Base-by-base conservation (phyloP, 1,140 invertebrate species). In the Drosophila malerkotliana region DNA sequence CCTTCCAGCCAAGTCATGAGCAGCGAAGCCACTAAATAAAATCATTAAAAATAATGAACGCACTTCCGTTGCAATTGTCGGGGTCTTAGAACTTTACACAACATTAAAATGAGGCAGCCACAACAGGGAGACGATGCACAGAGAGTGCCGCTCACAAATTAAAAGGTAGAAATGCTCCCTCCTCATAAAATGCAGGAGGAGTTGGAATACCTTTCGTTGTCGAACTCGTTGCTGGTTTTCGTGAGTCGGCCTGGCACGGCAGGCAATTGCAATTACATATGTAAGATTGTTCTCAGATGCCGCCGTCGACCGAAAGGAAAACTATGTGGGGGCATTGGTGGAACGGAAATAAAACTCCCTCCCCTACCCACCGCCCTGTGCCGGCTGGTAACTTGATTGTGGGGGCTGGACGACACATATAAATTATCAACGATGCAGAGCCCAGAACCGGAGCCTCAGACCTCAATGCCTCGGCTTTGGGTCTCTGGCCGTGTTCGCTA, bases 11-110 rank as follows among this genome's bases (percentile, higher is more conserved):
- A 18, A 32, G 30, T 9, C 30, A 32, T 32, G 30, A 10, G 21
- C 45, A 45, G 39, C 37, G 55, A 21, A 62, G 44, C 57, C 74
- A 60, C 60, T 83, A 89, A 89, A 88, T 83, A 89, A 89, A 88
- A 88, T 88, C 83, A 88, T 88, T 88, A 88, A 88, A 88, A 89
- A 83, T 88, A 88, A 88, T 88, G 72, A 89, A 88, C 79, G 79
- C 79, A 88, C 79, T 88, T 88, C 83, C 83, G 83, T 37, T 83
- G 67, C 66, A 79, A 60, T 47, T 49, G 53, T 79, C 76, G 72
- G 83, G 67, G 82, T 79, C 83, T 82, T 87, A 83, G 79, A 87
- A 87, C 79, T 88, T 69, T 61, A 79, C 60, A 88, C 71, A 88
- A 66, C 79, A 88, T 83, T 87, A 72, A 82, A 88, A 87, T 81